Conservation (phyloP, 1,140 invertebrate genomes). For the Scaptomyza pallida region DNA sequence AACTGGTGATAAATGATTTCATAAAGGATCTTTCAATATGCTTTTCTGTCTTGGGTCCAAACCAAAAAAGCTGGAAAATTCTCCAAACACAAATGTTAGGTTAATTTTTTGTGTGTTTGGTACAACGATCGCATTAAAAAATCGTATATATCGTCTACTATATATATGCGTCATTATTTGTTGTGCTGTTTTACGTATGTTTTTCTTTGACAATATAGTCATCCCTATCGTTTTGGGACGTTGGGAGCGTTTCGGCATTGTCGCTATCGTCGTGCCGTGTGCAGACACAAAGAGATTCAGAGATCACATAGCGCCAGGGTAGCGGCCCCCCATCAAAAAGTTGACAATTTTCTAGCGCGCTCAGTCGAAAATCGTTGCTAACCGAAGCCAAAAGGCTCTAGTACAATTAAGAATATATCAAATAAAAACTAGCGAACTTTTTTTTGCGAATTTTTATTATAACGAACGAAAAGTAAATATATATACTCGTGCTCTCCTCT, state of each 20-base stretch:
- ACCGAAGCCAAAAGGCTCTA: conserved; percentile 70
- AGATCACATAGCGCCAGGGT: conserved; percentile 23
- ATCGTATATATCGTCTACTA: conserved; percentile 7
- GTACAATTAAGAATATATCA: conserved; percentile 53
- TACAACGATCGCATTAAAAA: conserved; percentile 9
- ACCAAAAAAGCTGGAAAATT: conserved; percentile 3
- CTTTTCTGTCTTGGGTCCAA: background rate
- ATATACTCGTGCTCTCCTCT: too few relatives aligned
- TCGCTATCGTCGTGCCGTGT: conserved; percentile 69
- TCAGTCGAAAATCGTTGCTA: conserved; percentile 83
- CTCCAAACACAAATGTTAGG: background rate
- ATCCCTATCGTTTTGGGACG: conserved; percentile 59
- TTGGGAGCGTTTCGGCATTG: conserved; percentile 15
- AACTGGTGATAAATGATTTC: too few relatives aligned
- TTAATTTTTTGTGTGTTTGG: background rate
- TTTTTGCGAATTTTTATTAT: conserved; percentile 66
- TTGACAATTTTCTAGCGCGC: conserved; percentile 64
- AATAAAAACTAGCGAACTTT: conserved; percentile 46
- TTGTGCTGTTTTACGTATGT: conserved; percentile 33
- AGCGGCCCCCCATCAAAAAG: conserved; percentile 44
- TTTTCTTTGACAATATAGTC: conserved; percentile 48
- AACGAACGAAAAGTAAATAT: conserved; percentile 79
- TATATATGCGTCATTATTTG: conserved; percentile 21
- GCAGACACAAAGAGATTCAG: conserved; percentile 60
- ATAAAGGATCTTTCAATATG: background rate